Evolutionary conservation across 2,797 vertebrate genomes (phyloP), one percentile per base, ranked within the genome.

Genomic region (Myotis vivesi): DNA sequence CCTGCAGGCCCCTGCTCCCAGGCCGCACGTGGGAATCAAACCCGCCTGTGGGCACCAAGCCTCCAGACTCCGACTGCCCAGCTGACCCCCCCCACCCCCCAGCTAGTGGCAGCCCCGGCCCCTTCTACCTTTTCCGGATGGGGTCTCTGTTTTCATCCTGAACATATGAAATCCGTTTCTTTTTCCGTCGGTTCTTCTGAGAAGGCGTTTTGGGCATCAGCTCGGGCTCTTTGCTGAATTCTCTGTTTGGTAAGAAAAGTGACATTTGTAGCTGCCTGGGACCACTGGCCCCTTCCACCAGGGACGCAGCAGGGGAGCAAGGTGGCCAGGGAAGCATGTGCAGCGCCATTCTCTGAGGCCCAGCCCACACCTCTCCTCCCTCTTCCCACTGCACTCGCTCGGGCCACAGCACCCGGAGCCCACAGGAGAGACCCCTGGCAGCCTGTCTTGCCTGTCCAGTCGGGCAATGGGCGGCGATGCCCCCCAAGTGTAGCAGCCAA

Each of bases 201-300:
- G 99, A 99, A 0, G 99, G 99, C 0, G 99, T 99, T 97, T 99
- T 99, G 59, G 99, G 98, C 99, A 99, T 99, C 8, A 99, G 95
- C 59, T 99, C 98, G 0, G 99, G 99, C 72, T 99, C 99, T 9
- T 98, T 98, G 97, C 98, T 99, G 71, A 99, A 99, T 59, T 99
- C 98, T 90, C 99, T 99, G 95, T 28, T 59, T 11, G 28, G 80
- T 4, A 17, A 80, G 49, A 8, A 79, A 9, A 23, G 49, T 33
- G 33, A 89, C 10, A 3, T 11, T 20, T 2, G 4, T 20, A 51
- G 85, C 69, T 75, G 33, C 69, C 22, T 25, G 11, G 33, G 55
- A 73, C 22, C 0, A 0, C 62, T 3, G 16, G 33, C 30, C 57
- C 5, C 38, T 30, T 20, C n/a, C 51, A 25, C 28, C 6, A 2